Base-by-base conservation (phyloP, 2,797 vertebrate genomes). In the Cynopterus sphinx region DNA sequence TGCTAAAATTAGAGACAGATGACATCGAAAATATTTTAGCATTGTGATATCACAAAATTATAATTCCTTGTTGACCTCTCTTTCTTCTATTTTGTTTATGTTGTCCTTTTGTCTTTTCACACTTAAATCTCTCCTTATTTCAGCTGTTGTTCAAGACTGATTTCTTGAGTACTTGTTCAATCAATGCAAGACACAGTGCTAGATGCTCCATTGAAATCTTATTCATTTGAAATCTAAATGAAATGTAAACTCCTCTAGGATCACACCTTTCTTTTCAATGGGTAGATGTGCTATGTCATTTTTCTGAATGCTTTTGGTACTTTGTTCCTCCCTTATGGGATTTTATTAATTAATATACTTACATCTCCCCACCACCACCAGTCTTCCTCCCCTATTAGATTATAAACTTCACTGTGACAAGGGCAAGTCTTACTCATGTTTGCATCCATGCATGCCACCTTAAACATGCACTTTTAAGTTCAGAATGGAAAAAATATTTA, bases 221-320 rank as follows among this genome's bases (percentile, higher is more conserved):
- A 11, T 77, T 96, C 22, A 19, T 79, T 93, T 51, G 41, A 78
- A 96, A 74, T 90, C 43, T 65, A 63, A 26, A 78, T 78, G 46
- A 43, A 87, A 67, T 55, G 16, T 16, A 39, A n/a, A 46, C 17
- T 21, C 39, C 22, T 79, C 36, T 33, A 33, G 46, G 31, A 68
- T 74, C 55, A 1, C 19, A 36, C 53, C 51, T 43, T 55, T 16
- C 4, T 6, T 65, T 22, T 5, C 31, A n/a, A 7, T 31, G 7
- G 26, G 10, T 28, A 39, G 55, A 31, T 41, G 31, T 71, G 33
- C 61, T 39, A 53, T 39, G 13, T 49, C 6, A 13, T 59, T 77
- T 22, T 43, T 63, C 67, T 73, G 33, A 85, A 57, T 33, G 61
- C 41, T n/a, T 70, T 53, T 53, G 24, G 41, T 65, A 49, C 61